Evolutionary conservation across 2,797 vertebrate species (phyloP).

Genomic region (Cheirogaleus major): DNA sequence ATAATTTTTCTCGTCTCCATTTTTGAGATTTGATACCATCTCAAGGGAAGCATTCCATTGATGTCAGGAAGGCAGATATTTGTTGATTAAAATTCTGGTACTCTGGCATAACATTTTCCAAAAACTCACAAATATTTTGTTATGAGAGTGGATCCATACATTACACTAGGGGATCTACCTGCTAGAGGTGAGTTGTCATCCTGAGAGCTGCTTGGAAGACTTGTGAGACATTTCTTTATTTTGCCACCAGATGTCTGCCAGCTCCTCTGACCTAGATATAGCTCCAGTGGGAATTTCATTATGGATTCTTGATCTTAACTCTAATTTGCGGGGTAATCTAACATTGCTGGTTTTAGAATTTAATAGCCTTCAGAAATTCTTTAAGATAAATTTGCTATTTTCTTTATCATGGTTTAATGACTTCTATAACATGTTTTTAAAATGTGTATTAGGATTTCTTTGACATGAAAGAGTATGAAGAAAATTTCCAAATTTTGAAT

Average conservation of each 20-base stretch:
- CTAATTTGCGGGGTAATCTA: neutral
- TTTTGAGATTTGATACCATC: slow-evolving; percentile 20
- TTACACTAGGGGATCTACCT: neutral
- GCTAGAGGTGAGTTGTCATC: slow-evolving; percentile 4
- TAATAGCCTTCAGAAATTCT: slow-evolving; percentile 27
- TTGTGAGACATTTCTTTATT: neutral
- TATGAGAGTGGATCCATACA: neutral
- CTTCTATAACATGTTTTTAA: neutral
- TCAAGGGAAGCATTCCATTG: neutral
- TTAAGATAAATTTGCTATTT: slow-evolving; percentile 34
- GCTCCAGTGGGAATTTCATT: slow-evolving; percentile 21
- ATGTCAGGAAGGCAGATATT: neutral
- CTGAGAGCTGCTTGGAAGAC: slow-evolving; percentile 1
- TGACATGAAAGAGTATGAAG: neutral
- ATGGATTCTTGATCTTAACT: slow-evolving; percentile 22
- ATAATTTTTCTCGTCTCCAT: neutral
- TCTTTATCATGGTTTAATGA: neutral
- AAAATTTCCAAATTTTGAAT: slow-evolving; percentile 40
- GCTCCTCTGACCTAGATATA: neutral
- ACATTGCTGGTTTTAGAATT: slow-evolving; percentile 40
- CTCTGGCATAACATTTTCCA: neutral
- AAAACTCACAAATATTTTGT: slow-evolving; percentile 14
- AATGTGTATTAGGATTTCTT: slow-evolving; percentile 17
- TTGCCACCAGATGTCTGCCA: neutral
- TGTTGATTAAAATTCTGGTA: slow-evolving; percentile 14